Evolutionary conservation across 2,888 invertebrate species (phyloP).

Genomic region (Oligia fasciuncula): DNA sequence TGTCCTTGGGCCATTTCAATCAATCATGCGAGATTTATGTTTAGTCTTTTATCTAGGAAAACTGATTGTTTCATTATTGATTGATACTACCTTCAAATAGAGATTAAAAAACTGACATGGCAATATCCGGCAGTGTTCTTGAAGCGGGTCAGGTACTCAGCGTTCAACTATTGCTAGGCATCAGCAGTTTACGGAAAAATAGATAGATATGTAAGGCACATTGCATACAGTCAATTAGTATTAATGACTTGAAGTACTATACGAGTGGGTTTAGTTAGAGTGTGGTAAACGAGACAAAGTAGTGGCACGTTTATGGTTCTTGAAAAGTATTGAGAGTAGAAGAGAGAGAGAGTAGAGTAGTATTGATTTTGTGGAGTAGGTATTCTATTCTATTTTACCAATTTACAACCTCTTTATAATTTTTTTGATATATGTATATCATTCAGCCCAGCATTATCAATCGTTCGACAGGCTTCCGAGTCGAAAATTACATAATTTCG

Average conservation of each 20-base stretch:
- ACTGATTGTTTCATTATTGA: constrained; percentile 17
- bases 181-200: background rate
- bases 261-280: background rate
- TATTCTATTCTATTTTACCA: too few species aligned
- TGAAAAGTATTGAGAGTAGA: background rate
- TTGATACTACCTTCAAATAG: constrained; percentile 41
- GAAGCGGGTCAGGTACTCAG: background rate
- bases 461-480: too few species aligned
- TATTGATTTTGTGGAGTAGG: too few species aligned
- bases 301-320: background rate
- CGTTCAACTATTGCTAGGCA: background rate
- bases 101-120: constrained; percentile 4
- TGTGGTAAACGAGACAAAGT: background rate
- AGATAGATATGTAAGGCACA: background rate
- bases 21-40: constrained; percentile 15
- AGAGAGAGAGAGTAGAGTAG: too few species aligned
- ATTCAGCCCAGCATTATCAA: background rate
- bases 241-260: background rate
- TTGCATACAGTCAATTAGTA: background rate
- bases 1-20: constrained; percentile 34
- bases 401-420: background rate
- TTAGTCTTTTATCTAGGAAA: background rate
- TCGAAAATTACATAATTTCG: too few species aligned
- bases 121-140: constrained; percentile 7
- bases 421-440: background rate